Evolutionary conservation across 2,797 vertebrate genomes (phyloP).

Genomic region (Rallus crepitans): DNA sequence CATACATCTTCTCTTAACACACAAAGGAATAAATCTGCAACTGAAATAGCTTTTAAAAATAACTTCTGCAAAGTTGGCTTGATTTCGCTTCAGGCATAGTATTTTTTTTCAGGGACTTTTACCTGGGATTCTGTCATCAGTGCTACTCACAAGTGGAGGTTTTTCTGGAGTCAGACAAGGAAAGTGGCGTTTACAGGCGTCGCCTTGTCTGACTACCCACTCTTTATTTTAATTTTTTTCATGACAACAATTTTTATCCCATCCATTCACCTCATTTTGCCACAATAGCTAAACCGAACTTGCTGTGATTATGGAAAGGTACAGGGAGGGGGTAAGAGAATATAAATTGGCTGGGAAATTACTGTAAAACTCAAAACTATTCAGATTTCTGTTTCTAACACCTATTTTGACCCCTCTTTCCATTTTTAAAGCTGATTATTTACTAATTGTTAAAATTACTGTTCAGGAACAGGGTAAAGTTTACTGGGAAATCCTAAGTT

Average conservation of each 20-base stretch:
- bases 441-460: background rate
- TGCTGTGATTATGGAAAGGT: background rate
- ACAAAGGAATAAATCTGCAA: background rate
- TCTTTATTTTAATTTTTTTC: background rate
- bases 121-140: background rate
- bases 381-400: background rate
- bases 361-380: background rate
- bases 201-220: background rate
- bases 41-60: background rate
- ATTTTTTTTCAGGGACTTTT: background rate
- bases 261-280: background rate
- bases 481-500: background rate
- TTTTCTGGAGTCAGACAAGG: background rate
- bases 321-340: background rate
- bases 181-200: background rate
- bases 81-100: background rate
- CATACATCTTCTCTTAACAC: background rate
- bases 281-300: background rate
- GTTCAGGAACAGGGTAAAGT: background rate
- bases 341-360: background rate
- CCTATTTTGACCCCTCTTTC: accelerated
- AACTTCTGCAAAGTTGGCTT: background rate
- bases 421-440: background rate
- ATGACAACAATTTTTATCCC: background rate
- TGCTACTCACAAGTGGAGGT: background rate